Evolutionary conservation across 1,140 invertebrate genomes (phyloP), one percentile per base, ranked within the genome.

Genomic region (Apocrypta bakeri): DNA sequence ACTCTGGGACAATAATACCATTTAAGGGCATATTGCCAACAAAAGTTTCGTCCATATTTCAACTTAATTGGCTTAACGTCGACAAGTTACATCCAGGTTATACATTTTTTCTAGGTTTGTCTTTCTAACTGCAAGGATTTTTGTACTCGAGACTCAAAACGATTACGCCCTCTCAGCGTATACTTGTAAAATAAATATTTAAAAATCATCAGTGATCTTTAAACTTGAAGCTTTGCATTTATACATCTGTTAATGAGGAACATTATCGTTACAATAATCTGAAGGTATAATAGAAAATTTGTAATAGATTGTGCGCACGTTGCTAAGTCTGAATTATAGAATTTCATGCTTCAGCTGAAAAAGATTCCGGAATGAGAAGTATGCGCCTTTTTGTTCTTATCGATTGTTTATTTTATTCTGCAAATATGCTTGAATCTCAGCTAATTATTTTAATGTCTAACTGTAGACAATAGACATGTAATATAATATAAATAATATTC

Each of bases 21-120:
- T 73, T 73, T 73, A 73, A 73, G 37, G 71, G 77, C 77, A 78
- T 61, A 31, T 83, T n/a, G 48, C 2, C 79, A 81, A 85, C 83
- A 85, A 88, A 90, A 90, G 85, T 90, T 90, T 88, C 56, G 72
- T 66, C 86, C 87, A 87, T 90, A 86, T 85, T 84, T 90, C 89
- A 90, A 89, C 87, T 90, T 90, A 90, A 90, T 90, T 90, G 88
- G 90, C 88, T 90, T 90, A 90, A 88, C 88, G 87, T 85, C 86
- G 89, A 88, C 88, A 88, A 88, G 87, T 88, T 89, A 87, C 88
- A 89, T 75, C 80, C 6, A 72, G 78, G 80, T 81, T 72, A 84
- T 79, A 84, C 56, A 63, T 40, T 81, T 81, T 83, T 83, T 31
- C 25, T 31, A 1, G 1, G 48, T n/a, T 33, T 69, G 17, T 31